These are phyloP conservation scores for Cheirogaleus medius DNA, from an alignment of 2,113 vertebrate species.

Conservation along the genomic window DNA sequence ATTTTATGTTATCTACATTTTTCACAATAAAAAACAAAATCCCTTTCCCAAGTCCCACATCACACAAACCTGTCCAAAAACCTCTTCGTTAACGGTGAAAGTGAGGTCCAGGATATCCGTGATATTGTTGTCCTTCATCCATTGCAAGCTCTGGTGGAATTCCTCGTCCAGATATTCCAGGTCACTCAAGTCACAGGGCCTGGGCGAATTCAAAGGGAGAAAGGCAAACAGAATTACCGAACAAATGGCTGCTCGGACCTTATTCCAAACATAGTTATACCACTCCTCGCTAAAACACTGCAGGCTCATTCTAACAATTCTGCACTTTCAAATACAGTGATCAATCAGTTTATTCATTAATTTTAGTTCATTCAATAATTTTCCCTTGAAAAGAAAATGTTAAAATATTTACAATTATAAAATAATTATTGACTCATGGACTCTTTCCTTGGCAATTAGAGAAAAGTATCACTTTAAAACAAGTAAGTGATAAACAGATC, in stretches of 20 bases:
- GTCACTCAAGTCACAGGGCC: conserved; percentile 96
- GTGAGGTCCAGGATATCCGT: conserved; percentile 98
- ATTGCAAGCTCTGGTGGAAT: conserved; percentile 98
- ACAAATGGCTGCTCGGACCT: neutral
- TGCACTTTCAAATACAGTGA: neutral
- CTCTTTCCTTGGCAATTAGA: neutral
- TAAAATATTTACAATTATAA: neutral
- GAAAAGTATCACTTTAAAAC: neutral
- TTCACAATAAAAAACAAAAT: neutral
- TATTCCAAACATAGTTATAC: neutral
- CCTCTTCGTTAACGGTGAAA: conserved; percentile 98
- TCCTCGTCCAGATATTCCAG: conserved; percentile 98
- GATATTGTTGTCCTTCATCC: conserved; percentile 99
- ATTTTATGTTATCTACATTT: neutral
- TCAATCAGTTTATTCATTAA: neutral
- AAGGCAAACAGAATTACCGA: neutral
- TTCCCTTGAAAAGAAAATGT: conserved; percentile 1
- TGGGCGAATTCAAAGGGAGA: conserved; percentile 71
- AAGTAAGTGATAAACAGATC: neutral
- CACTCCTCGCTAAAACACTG: neutral
- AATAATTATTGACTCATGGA: neutral
- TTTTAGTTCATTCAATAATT: conserved; percentile 27
- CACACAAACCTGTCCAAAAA: conserved; percentile 95
- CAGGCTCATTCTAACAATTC: neutral
- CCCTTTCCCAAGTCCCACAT: conserved; percentile 28